Evolutionary conservation across 2,113 vertebrate species (phyloP).

Genomic region (Oreochromis spilurus): DNA sequence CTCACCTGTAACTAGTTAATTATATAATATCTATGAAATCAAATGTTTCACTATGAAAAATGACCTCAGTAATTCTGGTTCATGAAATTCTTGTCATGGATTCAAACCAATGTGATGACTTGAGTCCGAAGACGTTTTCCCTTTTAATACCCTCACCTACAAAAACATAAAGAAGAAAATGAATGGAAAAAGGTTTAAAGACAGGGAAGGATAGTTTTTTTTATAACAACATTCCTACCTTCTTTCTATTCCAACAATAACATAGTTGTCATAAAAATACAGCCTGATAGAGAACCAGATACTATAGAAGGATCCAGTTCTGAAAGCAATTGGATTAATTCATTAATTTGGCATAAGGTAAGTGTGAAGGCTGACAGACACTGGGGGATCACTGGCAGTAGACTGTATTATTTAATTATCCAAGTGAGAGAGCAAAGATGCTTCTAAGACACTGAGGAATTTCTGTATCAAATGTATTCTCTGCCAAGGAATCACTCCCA

Average conservation of each 20-base stretch:
- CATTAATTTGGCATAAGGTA: constrained; percentile 15
- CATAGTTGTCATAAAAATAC: not conserved
- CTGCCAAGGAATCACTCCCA: not conserved
- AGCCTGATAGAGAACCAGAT: not conserved
- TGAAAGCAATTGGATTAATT: not conserved
- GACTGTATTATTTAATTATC: constrained; percentile 28
- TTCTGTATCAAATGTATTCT: not conserved
- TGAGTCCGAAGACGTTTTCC: not conserved
- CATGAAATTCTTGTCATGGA: not conserved
- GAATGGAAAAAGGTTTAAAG: not conserved
- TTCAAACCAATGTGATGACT: not conserved
- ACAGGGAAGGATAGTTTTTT: not conserved
- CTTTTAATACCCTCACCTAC: not conserved
- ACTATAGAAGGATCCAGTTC: not conserved
- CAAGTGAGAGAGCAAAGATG: constrained; percentile 18
- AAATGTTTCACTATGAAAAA: not conserved
- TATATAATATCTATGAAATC: not conserved
- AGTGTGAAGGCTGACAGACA: constrained; percentile 16
- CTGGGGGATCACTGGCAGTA: constrained; percentile 2
- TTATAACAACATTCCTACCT: not conserved
- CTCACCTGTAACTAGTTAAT: not conserved
- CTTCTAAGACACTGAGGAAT: not conserved
- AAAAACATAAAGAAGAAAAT: not conserved
- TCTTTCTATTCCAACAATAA: not conserved
- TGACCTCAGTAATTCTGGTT: not conserved